Percentiles rank a stretch among this genome's conserved stretches.
phyloP scores from a whole-genome alignment of 64 coral and sea anemone species.

The Stichodactyla helianthus region DNA sequence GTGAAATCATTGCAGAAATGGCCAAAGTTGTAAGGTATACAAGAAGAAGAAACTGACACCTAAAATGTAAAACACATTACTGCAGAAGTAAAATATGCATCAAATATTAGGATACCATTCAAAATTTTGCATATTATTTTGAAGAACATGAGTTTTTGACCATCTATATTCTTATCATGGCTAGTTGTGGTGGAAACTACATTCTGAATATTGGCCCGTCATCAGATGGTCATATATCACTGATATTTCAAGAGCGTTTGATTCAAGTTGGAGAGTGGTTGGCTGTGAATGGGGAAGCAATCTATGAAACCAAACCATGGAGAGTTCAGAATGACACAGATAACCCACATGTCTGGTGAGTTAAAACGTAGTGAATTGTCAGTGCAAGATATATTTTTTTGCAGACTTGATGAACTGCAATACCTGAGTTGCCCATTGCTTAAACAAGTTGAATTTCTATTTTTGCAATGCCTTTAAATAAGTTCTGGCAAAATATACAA shows the following conservation, averaged over 20 bases:
- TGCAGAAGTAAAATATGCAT: no score
- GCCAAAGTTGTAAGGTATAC: constrained; percentile 40
- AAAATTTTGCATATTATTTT: no score
- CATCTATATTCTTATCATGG: not conserved
- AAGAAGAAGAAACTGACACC: not conserved
- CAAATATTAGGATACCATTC: no score
- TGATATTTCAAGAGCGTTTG: constrained; percentile 38
- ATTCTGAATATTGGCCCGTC: constrained; percentile 42
- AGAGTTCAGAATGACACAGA: constrained; percentile 41
- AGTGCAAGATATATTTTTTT: no score
- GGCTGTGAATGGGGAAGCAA: constrained; percentile 43
- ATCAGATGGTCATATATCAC: constrained; percentile 21
- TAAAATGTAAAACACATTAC: no score
- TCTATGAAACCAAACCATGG: constrained; percentile 37
- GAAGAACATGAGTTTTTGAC: not conserved
- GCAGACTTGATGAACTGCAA: no score
- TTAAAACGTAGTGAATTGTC: no score
- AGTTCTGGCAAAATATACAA: no score
- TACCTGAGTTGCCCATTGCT: no score
- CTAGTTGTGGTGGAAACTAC: constrained; percentile 52
- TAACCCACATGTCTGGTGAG: constrained; percentile 25
- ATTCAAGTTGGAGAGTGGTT: constrained; percentile 43
- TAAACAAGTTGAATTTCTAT: no score
- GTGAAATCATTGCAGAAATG: constrained; percentile 32
- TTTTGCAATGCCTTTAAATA: no score